Evolutionary conservation across 2,113 vertebrate species (phyloP).

Genomic region (Microcebus ravelobensis): DNA sequence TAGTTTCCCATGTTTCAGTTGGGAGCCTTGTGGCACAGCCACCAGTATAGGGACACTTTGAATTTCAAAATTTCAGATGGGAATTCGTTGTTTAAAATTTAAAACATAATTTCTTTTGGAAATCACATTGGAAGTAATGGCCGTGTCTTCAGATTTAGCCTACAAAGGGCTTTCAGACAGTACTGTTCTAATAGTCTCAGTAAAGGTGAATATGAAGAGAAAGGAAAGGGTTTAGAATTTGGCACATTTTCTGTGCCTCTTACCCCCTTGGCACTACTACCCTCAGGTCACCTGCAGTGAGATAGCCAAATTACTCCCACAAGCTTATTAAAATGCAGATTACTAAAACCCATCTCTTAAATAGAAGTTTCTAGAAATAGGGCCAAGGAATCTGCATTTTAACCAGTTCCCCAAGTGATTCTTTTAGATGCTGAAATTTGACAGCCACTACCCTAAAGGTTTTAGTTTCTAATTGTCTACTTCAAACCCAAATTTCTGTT

Average conservation of each 20-base stretch:
- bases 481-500: not conserved
- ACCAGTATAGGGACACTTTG: not conserved
- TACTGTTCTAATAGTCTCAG: not conserved
- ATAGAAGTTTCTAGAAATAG: not conserved
- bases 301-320: not conserved
- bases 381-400: not conserved
- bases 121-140: not conserved
- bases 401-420: not conserved
- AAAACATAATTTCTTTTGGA: conserved; percentile 13
- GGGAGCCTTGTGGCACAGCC: not conserved
- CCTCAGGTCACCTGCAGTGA: not conserved
- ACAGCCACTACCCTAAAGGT: not conserved
- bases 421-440: not conserved
- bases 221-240: not conserved
- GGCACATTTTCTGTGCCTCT: not conserved
- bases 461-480: not conserved
- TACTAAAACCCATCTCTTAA: not conserved
- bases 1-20: not conserved
- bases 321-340: not conserved
- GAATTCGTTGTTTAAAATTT: conserved; percentile 9
- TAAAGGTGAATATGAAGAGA: not conserved
- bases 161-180: not conserved
- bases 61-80: not conserved
- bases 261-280: too few relatives aligned
- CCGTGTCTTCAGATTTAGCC: not conserved